Conservation (phyloP, 64 coral and sea anemone species). For the Cladopsammia gracilis region DNA sequence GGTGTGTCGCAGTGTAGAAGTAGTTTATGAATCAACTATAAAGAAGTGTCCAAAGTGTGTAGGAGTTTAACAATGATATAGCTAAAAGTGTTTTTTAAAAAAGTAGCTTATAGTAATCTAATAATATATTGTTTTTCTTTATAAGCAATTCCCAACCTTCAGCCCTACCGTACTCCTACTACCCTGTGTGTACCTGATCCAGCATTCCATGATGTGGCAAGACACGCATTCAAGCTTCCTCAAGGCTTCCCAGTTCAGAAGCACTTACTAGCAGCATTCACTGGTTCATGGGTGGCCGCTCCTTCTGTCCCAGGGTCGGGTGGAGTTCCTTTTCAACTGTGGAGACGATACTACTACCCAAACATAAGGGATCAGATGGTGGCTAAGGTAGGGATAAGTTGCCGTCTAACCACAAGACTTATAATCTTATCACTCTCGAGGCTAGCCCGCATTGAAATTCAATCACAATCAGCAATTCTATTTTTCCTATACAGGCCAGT, state of each 20-base stretch:
- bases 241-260: conserved; percentile 86
- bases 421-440: background rate
- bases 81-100: too few relatives aligned
- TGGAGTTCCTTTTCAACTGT: conserved; percentile 93
- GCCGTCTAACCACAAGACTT: too few relatives aligned
- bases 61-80: too few relatives aligned
- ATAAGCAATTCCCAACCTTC: conserved; percentile 73
- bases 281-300: conserved; percentile 82
- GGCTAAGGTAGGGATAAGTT: conserved; percentile 60
- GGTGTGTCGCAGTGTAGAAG: too few relatives aligned
- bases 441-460: too few relatives aligned
- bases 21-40: too few relatives aligned
- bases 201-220: conserved; percentile 90
- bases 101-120: too few relatives aligned
- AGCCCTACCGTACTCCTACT: conserved; percentile 81
- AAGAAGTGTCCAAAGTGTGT: too few relatives aligned
- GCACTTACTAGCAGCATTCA: conserved; percentile 92
- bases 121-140: background rate
- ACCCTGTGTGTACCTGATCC: conserved; percentile 96
- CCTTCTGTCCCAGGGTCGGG: conserved; percentile 69
- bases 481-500: conserved; percentile 34
- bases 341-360: conserved; percentile 97
- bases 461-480: background rate
- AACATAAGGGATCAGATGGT: conserved; percentile 97
- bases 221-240: conserved; percentile 86